Evolutionary conservation across 2,113 vertebrate genomes (phyloP).

Genomic region (Anoura caudifer): DNA sequence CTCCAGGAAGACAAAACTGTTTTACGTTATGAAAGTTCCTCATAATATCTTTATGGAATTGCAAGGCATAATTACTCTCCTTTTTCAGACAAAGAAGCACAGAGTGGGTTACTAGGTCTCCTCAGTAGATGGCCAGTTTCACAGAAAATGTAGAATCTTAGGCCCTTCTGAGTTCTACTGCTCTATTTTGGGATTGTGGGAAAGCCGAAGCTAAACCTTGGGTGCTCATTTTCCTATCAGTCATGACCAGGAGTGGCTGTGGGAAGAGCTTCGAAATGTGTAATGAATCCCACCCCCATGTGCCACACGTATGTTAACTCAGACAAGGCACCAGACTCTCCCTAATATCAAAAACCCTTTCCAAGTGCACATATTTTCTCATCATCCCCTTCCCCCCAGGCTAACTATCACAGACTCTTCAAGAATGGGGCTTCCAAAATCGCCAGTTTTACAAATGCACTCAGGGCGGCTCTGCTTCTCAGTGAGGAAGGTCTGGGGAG

Average conservation of each 20-base stretch:
- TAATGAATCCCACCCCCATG: not conserved
- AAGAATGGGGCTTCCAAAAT: not conserved
- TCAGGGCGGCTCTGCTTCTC: not conserved
- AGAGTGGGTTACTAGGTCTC: not conserved
- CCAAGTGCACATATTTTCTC: not conserved
- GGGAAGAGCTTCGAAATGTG: not conserved
- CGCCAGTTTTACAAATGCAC: not conserved
- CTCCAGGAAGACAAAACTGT: conserved; percentile 3
- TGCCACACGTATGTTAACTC: not conserved
- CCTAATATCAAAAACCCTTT: not conserved
- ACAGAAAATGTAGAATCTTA: not conserved
- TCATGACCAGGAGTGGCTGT: not conserved
- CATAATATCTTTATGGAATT: not conserved
- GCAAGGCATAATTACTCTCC: not conserved
- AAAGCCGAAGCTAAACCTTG: not conserved
- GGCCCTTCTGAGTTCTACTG: not conserved
- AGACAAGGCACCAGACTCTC: not conserved
- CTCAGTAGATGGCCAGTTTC: not conserved
- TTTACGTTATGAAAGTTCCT: conserved; percentile 24
- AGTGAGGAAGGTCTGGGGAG: not conserved
- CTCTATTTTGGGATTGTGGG: not conserved
- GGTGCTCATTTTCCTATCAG: not conserved
- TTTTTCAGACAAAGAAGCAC: not conserved
- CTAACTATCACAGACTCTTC: not conserved
- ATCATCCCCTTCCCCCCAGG: not conserved